phyloP scores from a whole-genome alignment of 2,113 vertebrate genomes.

The Pituophis catenifer region DNA sequence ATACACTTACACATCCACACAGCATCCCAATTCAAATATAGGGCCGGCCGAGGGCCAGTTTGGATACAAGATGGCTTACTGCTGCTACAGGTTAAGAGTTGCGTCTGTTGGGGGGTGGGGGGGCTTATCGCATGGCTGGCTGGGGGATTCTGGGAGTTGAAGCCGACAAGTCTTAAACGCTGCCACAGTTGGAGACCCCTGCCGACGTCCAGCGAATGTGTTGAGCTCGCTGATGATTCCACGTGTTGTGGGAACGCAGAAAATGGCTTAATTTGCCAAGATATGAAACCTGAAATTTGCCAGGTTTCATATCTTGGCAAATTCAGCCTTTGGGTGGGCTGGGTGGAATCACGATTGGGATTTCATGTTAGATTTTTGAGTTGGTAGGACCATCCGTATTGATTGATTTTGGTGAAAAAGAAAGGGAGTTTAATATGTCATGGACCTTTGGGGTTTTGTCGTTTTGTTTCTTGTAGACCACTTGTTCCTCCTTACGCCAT shows the following conservation, averaged over 20 bases:
- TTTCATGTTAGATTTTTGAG: not conserved
- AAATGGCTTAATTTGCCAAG: not conserved
- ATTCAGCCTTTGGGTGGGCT: not conserved
- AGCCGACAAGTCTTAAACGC: not conserved
- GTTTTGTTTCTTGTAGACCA: not conserved
- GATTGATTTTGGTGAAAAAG: not conserved
- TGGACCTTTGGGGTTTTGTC: not conserved
- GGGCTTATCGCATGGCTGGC: not conserved
- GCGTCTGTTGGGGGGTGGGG: no score
- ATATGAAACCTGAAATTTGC: no score
- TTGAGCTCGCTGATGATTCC: not conserved
- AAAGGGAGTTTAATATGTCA: not conserved
- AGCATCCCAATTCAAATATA: not conserved
- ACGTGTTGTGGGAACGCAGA: not conserved
- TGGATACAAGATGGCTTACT: not conserved
- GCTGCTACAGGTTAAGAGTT: not conserved
- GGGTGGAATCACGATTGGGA: not conserved
- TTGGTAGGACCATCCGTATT: not conserved
- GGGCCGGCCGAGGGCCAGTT: not conserved
- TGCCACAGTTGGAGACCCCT: not conserved
- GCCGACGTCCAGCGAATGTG: fast-evolving
- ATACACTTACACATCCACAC: not conserved
- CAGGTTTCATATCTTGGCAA: not conserved
- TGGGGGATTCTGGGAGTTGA: no score
- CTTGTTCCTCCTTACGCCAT: not conserved